Conservation (phyloP, 2,888 invertebrate genomes). For the Diadegma fenestrale region DNA sequence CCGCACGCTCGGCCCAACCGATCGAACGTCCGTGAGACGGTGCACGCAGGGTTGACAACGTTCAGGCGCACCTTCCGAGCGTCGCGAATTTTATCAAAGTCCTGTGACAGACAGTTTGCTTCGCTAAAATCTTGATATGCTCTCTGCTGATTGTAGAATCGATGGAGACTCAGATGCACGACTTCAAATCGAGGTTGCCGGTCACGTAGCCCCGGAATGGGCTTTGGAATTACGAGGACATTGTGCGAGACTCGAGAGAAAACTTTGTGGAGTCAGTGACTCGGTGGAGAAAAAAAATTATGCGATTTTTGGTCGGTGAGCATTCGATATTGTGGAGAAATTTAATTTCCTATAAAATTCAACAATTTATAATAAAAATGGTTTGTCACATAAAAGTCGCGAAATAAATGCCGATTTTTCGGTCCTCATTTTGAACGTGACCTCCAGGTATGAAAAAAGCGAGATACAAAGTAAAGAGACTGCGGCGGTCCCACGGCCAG, state of each 20-base stretch:
- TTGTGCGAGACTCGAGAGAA: constrained; percentile 24
- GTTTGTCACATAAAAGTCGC: background rate
- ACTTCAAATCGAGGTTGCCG: constrained; percentile 59
- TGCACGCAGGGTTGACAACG: constrained; percentile 72
- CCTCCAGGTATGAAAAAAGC: constrained; percentile 14
- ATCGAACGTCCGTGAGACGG: constrained; percentile 19
- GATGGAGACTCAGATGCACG: constrained; percentile 46
- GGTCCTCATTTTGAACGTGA: background rate
- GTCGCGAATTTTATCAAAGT: constrained; percentile 55
- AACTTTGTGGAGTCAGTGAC: constrained; percentile 53
- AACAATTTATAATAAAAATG: background rate
- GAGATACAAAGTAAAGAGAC: constrained; percentile 18
- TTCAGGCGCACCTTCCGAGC: constrained; percentile 70
- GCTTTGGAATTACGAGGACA: constrained; percentile 46
- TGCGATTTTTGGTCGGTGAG: constrained; percentile 8
- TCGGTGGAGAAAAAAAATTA: constrained; percentile 38
- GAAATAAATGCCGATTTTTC: background rate
- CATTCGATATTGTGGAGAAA: background rate
- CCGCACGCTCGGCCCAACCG: background rate
- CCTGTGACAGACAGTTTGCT: constrained; percentile 50
- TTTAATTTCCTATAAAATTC: background rate
- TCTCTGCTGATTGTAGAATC: constrained; percentile 48
- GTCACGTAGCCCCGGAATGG: constrained; percentile 70
- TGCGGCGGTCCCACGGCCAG: constrained; percentile 50
- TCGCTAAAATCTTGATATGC: constrained; percentile 70